These are phyloP conservation scores for Equus przewalskii DNA, from an alignment of 2,113 vertebrate species.

Conservation along the genomic window DNA sequence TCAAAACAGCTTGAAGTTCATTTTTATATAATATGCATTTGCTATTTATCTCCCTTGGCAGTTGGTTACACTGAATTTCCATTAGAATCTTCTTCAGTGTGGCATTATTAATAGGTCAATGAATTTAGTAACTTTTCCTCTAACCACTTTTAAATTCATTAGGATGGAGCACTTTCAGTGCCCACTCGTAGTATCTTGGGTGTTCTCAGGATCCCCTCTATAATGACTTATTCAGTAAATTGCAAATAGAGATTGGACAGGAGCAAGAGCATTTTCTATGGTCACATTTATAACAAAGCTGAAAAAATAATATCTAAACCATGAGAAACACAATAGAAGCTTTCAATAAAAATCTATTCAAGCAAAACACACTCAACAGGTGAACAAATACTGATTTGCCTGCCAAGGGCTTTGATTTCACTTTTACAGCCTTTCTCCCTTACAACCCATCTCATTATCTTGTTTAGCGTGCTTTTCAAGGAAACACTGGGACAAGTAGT, in stretches of 20 bases:
- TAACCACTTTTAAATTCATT: slow-evolving; percentile 33
- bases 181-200: not conserved
- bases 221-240: slow-evolving; percentile 17
- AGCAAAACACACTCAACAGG: slow-evolving; percentile 76
- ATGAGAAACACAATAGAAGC: slow-evolving; percentile 48
- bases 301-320: slow-evolving; percentile 58
- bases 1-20: not conserved
- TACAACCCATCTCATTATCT: slow-evolving; percentile 38
- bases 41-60: not conserved
- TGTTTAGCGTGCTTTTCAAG: slow-evolving; percentile 45
- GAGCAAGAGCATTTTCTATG: slow-evolving; percentile 46
- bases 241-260: not conserved
- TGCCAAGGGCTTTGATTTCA: slow-evolving; percentile 57
- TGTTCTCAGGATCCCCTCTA: not conserved
- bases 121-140: slow-evolving; percentile 22
- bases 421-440: not conserved
- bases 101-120: not conserved
- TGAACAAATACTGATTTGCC: slow-evolving; percentile 79
- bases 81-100: slow-evolving; percentile 7
- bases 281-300: slow-evolving; percentile 61
- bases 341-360: slow-evolving; percentile 72
- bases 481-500: not conserved
- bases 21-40: slow-evolving; percentile 10
- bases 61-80: not conserved
- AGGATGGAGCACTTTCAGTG: not conserved